Conservation (phyloP, 2,888 invertebrate genomes). For the Thelaira solivaga region DNA sequence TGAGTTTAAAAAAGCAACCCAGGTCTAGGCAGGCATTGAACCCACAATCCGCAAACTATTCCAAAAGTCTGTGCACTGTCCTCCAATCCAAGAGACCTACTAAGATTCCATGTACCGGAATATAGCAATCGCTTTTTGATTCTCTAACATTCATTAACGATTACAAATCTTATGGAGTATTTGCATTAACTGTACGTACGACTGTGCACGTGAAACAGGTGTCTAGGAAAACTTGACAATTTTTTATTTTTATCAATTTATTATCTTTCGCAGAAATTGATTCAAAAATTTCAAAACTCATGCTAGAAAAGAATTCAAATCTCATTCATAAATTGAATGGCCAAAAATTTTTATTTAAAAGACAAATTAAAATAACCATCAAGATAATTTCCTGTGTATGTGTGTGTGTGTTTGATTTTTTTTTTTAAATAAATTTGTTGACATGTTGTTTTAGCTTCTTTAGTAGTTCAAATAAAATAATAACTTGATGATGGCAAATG, state of each 20-base stretch:
- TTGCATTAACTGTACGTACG: no score
- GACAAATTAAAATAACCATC: not conserved
- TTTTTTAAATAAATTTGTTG: conserved; percentile 59
- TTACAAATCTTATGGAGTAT: no score
- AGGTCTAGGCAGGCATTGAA: no score
- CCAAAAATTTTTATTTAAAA: not conserved
- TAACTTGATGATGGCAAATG: conserved; percentile 39
- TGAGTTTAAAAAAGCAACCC: no score
- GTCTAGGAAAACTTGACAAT: not conserved
- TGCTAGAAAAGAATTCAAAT: not conserved
- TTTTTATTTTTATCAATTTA: conserved; percentile 3
- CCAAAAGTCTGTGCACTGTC: no score
- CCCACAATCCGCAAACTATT: no score
- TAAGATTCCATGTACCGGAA: no score
- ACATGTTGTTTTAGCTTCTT: conserved; percentile 57
- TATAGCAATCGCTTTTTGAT: no score
- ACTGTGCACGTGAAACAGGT: not conserved
- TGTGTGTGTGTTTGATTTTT: no score
- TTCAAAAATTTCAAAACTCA: not conserved
- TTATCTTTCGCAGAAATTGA: conserved; percentile 21
- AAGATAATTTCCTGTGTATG: conserved; percentile 43
- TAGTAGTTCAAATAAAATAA: conserved; percentile 31
- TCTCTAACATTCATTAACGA: no score
- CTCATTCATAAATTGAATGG: conserved; percentile 14
- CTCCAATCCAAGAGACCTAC: no score